phyloP scores from a whole-genome alignment of 2,113 vertebrate genomes.

The Microtus richardsoni region DNA sequence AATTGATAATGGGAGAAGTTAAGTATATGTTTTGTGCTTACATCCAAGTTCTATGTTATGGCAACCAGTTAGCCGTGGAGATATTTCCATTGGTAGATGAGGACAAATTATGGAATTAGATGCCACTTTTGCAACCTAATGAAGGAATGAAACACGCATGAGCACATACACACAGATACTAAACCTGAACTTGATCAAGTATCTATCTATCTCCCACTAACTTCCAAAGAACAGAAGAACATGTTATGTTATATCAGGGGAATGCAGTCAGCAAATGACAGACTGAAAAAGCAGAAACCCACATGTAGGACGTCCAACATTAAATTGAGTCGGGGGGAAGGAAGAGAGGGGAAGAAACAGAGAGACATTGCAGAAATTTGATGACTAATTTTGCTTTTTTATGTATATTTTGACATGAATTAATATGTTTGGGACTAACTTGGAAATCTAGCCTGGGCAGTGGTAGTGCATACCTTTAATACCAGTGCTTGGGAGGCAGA shows the following conservation, averaged over 20 bases:
- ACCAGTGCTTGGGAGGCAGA: too few species aligned
- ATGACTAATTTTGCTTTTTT: not conserved
- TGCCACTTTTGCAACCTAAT: conserved; percentile 16
- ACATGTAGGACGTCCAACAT: not conserved
- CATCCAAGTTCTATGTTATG: not conserved
- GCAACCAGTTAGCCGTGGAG: not conserved
- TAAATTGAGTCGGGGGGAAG: not conserved
- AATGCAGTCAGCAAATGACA: not conserved
- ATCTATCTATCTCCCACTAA: not conserved
- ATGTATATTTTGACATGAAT: not conserved
- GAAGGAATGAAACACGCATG: not conserved
- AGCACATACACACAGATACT: not conserved
- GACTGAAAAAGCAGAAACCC: not conserved
- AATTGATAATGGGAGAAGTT: not conserved
- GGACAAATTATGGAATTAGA: not conserved
- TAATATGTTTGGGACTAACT: conserved; percentile 24
- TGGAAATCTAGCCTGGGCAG: not conserved
- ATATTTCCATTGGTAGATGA: conserved; percentile 19
- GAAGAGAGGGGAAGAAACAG: not conserved
- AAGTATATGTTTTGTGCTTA: not conserved
- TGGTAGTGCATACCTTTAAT: too few species aligned
- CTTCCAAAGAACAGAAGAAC: not conserved
- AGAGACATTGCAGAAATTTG: not conserved
- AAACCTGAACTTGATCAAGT: conserved; percentile 18
- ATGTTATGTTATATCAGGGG: not conserved